phyloP scores from a whole-genome alignment of 2,797 vertebrate species.

The Spea hammondii region DNA sequence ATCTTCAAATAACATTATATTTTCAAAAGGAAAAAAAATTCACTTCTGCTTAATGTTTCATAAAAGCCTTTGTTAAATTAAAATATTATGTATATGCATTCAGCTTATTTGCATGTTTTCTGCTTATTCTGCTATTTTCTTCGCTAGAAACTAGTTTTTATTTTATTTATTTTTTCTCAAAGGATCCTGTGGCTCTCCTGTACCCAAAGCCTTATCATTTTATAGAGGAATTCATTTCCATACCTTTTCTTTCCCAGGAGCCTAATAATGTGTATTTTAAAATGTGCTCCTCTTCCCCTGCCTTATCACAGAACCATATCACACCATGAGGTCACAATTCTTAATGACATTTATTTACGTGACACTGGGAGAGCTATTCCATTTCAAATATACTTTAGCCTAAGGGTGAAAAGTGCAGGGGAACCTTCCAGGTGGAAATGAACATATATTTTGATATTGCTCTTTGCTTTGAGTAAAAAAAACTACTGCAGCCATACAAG shows the following conservation, averaged over 20 bases:
- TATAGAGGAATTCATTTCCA: slow-evolving; percentile 36
- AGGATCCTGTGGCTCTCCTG: not conserved
- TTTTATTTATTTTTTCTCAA: slow-evolving; percentile 5
- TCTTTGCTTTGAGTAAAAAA: slow-evolving; percentile 25
- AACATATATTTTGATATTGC: slow-evolving; percentile 32
- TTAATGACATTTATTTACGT: slow-evolving; percentile 51
- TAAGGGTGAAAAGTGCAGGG: slow-evolving; percentile 26
- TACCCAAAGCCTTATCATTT: slow-evolving; percentile 34
- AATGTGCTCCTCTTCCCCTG: slow-evolving; percentile 31
- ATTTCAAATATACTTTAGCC: slow-evolving; percentile 43
- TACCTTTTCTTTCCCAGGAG: slow-evolving; percentile 38
- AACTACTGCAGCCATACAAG: not conserved
- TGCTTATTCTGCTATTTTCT: not conserved
- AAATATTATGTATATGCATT: slow-evolving; percentile 13
- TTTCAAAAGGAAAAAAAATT: not conserved
- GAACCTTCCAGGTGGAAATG: slow-evolving; percentile 37
- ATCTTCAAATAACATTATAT: slow-evolving; percentile 1
- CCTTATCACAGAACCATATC: slow-evolving; percentile 43
- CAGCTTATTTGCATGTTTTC: not conserved
- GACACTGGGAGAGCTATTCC: slow-evolving; percentile 42
- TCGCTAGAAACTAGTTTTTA: not conserved
- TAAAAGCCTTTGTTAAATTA: slow-evolving; percentile 2
- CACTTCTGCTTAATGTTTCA: not conserved
- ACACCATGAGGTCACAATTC: slow-evolving; percentile 41
- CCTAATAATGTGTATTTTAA: slow-evolving; percentile 43